These are phyloP conservation scores for Pachypsylla venusta DNA, from an alignment of 1,140 invertebrate species.

Conservation along the genomic window DNA sequence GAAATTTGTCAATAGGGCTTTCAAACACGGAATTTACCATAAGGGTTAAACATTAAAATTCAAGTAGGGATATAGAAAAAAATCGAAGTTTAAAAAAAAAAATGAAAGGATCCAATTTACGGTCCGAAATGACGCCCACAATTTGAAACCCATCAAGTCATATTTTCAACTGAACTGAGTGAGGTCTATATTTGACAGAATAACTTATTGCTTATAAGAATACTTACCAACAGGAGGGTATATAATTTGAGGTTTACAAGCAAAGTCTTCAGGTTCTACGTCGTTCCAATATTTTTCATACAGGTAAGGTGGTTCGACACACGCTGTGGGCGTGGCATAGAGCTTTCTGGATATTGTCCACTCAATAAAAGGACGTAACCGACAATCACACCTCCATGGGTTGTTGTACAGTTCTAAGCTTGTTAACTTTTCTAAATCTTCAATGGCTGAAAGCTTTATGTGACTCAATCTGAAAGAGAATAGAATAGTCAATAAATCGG, in stretches of 20 bases:
- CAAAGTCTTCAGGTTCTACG: slow-evolving; percentile 54
- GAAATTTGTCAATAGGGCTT: too few species aligned
- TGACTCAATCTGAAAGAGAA: slow-evolving; percentile 33
- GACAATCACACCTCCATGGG: slow-evolving; percentile 78
- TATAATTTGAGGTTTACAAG: slow-evolving; percentile 59
- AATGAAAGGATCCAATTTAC: too few species aligned
- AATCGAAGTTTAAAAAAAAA: too few species aligned
- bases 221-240: slow-evolving; percentile 33
- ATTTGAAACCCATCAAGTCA: too few species aligned
- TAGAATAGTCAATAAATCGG: too few species aligned
- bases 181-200: too few species aligned
- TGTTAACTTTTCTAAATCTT: slow-evolving; percentile 44
- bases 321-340: slow-evolving; percentile 51
- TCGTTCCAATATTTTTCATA: slow-evolving; percentile 52
- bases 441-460: slow-evolving; percentile 40
- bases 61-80: too few species aligned
- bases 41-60: too few species aligned
- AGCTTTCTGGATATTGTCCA: slow-evolving; percentile 53
- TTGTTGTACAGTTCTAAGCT: slow-evolving; percentile 63
- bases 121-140: too few species aligned
- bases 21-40: too few species aligned
- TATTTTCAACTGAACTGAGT: too few species aligned
- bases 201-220: too few species aligned
- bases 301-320: slow-evolving; percentile 47
- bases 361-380: slow-evolving; percentile 57